phyloP scores from a whole-genome alignment of 2,797 vertebrate species.

The Trichosurus vulpecula region DNA sequence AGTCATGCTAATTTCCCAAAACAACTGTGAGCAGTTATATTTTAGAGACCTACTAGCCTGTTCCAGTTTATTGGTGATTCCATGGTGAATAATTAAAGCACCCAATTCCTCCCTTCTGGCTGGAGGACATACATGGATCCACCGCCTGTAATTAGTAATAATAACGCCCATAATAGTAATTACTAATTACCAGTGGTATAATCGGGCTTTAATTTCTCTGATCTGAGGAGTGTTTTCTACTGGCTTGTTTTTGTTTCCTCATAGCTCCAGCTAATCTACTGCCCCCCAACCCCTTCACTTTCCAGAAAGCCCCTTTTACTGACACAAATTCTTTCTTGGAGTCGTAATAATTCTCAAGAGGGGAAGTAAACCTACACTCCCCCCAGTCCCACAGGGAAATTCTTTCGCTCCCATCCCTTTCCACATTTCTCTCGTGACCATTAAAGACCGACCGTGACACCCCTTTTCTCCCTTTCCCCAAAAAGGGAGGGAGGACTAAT shows the following conservation, averaged over 20 bases:
- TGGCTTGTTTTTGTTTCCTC: neutral
- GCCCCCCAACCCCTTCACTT: neutral
- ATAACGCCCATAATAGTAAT: conserved; percentile 27
- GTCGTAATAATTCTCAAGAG: neutral
- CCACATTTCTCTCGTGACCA: conserved; percentile 5
- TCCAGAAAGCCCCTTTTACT: neutral
- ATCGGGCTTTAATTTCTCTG: conserved; percentile 19
- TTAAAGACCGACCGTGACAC: conserved; percentile 1
- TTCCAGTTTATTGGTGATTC: neutral
- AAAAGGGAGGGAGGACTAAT: conserved; percentile 12
- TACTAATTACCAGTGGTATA: conserved; percentile 52
- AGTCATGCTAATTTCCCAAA: neutral
- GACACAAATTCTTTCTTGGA: conserved; percentile 37
- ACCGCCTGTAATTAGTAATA: conserved; percentile 50
- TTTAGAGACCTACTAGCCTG: neutral
- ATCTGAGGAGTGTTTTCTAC: conserved; percentile 6
- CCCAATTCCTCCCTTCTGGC: neutral
- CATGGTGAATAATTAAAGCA: neutral
- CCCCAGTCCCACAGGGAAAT: neutral
- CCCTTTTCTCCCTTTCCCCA: neutral
- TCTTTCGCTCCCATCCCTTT: neutral
- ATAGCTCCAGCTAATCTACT: neutral
- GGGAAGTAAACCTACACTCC: neutral
- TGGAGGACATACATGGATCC: conserved; percentile 20
- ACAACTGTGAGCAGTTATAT: neutral